Conservation (phyloP, 2,888 invertebrate genomes). For the Epinotia ramella region DNA sequence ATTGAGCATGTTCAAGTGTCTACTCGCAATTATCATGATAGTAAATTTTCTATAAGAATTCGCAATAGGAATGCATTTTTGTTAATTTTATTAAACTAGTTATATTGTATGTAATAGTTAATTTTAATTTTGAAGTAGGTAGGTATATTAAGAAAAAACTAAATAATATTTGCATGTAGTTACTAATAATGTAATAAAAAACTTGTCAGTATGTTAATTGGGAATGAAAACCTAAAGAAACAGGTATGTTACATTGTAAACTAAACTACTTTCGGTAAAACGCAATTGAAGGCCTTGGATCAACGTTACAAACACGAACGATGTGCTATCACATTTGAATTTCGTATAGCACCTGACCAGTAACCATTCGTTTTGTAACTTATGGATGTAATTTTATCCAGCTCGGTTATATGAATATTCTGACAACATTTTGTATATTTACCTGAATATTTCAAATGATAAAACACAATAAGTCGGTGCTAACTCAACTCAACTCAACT, state of each 20-base stretch:
- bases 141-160: background rate
- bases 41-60: background rate
- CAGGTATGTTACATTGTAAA: constrained; percentile 72
- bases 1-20: background rate
- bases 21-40: background rate
- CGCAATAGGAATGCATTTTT: too few relatives aligned
- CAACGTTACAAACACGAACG: constrained; percentile 65
- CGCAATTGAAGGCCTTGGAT: constrained; percentile 77
- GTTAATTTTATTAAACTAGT: too few relatives aligned
- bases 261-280: constrained; percentile 74
- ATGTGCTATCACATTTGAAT: constrained; percentile 64
- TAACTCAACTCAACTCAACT: too few relatives aligned
- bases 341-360: constrained; percentile 42
- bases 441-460: background rate
- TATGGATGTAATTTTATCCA: constrained; percentile 24
- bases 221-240: constrained; percentile 62
- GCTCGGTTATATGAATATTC: constrained; percentile 23
- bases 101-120: too few relatives aligned
- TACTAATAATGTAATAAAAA: constrained; percentile 1
- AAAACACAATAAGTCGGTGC: background rate
- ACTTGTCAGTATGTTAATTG: constrained; percentile 15
- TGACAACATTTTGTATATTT: background rate
- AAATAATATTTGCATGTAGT: background rate
- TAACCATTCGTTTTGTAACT: constrained; percentile 38
- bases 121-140: too few relatives aligned